A percentile compares a stretch with the other conserved stretches of the same genome.
These are phyloP conservation scores for Axis porcinus DNA, from an alignment of 2,113 vertebrate species.

Conservation along the genomic window DNA sequence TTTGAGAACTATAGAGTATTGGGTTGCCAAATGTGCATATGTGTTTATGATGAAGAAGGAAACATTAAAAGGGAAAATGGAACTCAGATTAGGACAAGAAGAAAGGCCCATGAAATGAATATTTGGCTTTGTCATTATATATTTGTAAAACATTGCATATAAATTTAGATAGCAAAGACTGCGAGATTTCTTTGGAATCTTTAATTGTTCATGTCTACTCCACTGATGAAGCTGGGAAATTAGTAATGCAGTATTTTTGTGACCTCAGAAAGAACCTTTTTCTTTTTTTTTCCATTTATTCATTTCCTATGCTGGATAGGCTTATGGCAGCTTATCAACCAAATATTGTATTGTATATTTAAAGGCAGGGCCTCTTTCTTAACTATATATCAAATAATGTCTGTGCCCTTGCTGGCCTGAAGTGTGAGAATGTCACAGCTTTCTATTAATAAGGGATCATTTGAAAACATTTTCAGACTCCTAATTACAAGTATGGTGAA, in stretches of 20 bases:
- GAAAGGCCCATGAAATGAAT: neutral
- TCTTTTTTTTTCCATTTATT: conserved; percentile 33
- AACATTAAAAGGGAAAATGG: neutral
- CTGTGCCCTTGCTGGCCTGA: neutral
- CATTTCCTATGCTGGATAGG: neutral
- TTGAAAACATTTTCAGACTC: neutral
- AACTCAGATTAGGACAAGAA: neutral
- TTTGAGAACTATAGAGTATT: neutral
- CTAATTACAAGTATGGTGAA: conserved; percentile 50
- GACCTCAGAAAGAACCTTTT: neutral
- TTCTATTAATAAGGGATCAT: neutral
- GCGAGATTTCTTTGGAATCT: neutral
- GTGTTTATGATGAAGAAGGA: neutral
- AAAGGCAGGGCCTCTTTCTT: neutral
- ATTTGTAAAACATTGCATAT: neutral
- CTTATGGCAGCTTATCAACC: neutral
- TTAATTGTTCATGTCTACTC: neutral
- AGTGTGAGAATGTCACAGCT: conserved; percentile 27
- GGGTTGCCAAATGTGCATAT: neutral
- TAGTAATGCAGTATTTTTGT: conserved; percentile 2
- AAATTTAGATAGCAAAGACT: neutral
- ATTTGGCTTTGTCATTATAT: neutral
- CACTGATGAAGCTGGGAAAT: neutral
- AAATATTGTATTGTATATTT: neutral
- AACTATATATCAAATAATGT: conserved; percentile 31